Evolutionary conservation across 2,113 vertebrate genomes (phyloP), one percentile per base, ranked within the genome.

Genomic region (Callaeas wilsoni): DNA sequence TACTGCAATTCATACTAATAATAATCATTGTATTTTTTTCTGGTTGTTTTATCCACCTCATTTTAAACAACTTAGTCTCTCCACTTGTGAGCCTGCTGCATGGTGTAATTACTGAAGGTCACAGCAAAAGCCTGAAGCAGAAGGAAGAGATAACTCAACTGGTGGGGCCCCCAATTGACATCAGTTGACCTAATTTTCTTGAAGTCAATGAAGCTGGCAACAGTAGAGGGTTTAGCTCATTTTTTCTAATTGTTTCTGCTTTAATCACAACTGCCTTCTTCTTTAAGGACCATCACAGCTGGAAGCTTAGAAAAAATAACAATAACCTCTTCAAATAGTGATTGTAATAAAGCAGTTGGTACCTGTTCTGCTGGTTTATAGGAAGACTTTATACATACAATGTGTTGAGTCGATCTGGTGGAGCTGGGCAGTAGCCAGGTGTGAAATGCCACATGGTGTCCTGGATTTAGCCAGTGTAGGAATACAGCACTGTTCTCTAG

Each of bases 21-120:
- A 4, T 80, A 94, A 74, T 70, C 6, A 41, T 22, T 19, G 30
- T 33, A 8, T 53, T 79, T 56, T 47, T 90, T 94, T 32, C 55
- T 74, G 46, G 9, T n/a, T 83, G 47, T 63, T 91, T 95, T 88
- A 91, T 91, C 52, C 73, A 81, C 32, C 37, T 91, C 35, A 59
- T 93, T 95, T 93, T 88, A 91, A 91, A 77, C 49, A 85, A 50
- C n/a, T 69, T 53, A 60, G 75, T 69, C 67, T 55, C 87, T 95
- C 67, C 30, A 33, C 82, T 92, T 75, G n/a, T 53, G 44, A 33
- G 60, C 26, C 16, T 78, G 56, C 70, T 90, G 30, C 33, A 81
- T 29, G 63, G 59, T 89, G 41, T 39, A 93, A 96, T 96, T 96
- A 91, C 46, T 86, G 91, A 96, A 92, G 87, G 92, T 92, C 93